Evolutionary conservation across 2,113 vertebrate species (phyloP), one percentile per base, ranked within the genome.

Genomic region (Clarias batrachus): DNA sequence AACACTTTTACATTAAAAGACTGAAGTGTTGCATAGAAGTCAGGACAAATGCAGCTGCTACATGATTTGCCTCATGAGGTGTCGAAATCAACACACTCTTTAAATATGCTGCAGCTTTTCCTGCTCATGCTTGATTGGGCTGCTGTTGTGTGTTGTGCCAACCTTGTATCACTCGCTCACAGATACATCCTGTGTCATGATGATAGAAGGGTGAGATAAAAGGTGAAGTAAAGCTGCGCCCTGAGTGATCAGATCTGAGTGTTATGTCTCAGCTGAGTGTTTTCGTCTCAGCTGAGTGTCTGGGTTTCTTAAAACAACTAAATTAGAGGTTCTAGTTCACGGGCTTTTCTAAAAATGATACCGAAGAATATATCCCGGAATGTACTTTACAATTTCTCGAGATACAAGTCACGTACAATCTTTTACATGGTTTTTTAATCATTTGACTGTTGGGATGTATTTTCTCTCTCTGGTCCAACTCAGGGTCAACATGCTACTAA

Each of bases 401-500:
- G 56, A 54, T 78, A 33, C 30, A 33, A 33, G 74, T 56, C 3
- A 27, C 27, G n/a, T 78, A 56, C 13, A 27, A 11, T 56, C 52
- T 56, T 56, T 27, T 78, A 27, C 23, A 27, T 78, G 52, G 23
- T 56, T 30, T 3, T 80, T 79, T 80, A 60, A 10, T 56, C 52
- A 56, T 21, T 17, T 73, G 82, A n/a, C 60, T 60, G 19, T 56
- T 59, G 25, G 56, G 52, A 82, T 8, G 37, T 6, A 48, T 33
- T n/a, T 84, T 27, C 80, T 63, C 41, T 85, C 89, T 63, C 76
- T 77, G 81, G 41, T 76, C 85, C 81, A 48, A 54, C 62, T 83
- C 74, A 84, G n/a, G 16, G 65, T 77, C 76, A 86, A 60, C 74
- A 60, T 77, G 30, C 4, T 6, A 87, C 68, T 89, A 91, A 87